phyloP scores from a whole-genome alignment of 64 coral and sea anemone species.

The Trachythela sp. region DNA sequence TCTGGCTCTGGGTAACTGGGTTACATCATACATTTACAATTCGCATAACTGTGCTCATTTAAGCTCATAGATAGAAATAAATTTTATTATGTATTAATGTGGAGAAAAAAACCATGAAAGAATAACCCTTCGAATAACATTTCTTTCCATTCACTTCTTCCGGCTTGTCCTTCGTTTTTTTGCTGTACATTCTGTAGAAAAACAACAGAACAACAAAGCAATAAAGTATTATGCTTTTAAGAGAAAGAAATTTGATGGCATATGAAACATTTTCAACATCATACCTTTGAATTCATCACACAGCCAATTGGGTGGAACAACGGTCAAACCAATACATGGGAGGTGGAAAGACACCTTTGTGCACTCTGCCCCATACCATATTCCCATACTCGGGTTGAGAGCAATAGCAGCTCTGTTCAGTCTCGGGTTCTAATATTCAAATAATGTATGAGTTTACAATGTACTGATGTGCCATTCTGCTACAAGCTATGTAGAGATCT shows the following conservation, averaged over 20 bases:
- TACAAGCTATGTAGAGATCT: too few species aligned
- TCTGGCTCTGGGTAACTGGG: too few species aligned
- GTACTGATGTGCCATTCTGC: not conserved
- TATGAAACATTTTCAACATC: not conserved
- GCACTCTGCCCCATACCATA: not conserved
- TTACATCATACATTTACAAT: not conserved
- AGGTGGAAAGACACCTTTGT: constrained; percentile 14
- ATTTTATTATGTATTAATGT: not conserved
- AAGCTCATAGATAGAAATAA: too few species aligned
- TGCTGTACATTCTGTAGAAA: too few species aligned
- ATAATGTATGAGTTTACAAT: constrained; percentile 26
- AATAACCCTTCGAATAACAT: too few species aligned
- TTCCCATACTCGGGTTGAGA: constrained; percentile 19
- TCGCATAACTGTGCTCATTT: not conserved
- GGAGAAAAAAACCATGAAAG: too few species aligned
- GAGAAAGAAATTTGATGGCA: too few species aligned
- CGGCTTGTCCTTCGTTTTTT: too few species aligned
- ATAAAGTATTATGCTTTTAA: too few species aligned
- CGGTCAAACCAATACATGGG: constrained; percentile 12
- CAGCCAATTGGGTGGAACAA: constrained; percentile 4
- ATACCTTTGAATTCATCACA: constrained; percentile 37
- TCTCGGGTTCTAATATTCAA: constrained; percentile 22
- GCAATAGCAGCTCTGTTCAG: constrained; percentile 33
- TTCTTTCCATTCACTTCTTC: too few species aligned
- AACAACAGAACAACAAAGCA: too few species aligned